phyloP scores from a whole-genome alignment of 2,888 invertebrate species.

The Siphlonurus alternatus region DNA sequence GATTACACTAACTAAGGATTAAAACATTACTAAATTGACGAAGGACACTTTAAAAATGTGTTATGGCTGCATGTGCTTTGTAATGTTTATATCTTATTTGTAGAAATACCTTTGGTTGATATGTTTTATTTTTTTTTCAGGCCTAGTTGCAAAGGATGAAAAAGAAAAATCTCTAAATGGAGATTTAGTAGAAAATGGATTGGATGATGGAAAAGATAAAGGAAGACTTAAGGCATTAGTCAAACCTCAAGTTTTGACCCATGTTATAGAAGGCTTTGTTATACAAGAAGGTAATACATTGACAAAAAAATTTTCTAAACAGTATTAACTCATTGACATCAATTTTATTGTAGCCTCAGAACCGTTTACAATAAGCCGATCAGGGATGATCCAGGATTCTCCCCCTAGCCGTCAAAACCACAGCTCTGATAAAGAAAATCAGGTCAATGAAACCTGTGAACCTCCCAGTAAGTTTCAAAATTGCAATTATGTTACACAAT shows the following conservation, averaged over 20 bases:
- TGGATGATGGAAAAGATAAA: neutral
- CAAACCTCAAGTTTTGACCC: slow-evolving; percentile 87
- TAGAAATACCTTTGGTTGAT: too few relatives aligned
- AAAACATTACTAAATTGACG: too few relatives aligned
- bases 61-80: too few relatives aligned
- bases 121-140: neutral
- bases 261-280: slow-evolving; percentile 92
- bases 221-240: slow-evolving; percentile 71
- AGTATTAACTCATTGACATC: neutral
- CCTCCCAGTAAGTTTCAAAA: slow-evolving; percentile 52
- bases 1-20: too few relatives aligned
- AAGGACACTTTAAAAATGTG: too few relatives aligned
- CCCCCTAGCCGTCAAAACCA: slow-evolving; percentile 16
- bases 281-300: slow-evolving; percentile 68
- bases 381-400: slow-evolving; percentile 17
- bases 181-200: neutral
- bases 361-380: slow-evolving; percentile 65
- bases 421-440: slow-evolving; percentile 23
- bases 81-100: too few relatives aligned
- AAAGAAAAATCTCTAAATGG: neutral
- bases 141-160: neutral
- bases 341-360: slow-evolving; percentile 44
- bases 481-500: slow-evolving; percentile 10
- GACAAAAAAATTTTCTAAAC: neutral
- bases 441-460: slow-evolving; percentile 44